Conservation (phyloP, 2,113 vertebrate genomes). For the Redunca redunca region DNA sequence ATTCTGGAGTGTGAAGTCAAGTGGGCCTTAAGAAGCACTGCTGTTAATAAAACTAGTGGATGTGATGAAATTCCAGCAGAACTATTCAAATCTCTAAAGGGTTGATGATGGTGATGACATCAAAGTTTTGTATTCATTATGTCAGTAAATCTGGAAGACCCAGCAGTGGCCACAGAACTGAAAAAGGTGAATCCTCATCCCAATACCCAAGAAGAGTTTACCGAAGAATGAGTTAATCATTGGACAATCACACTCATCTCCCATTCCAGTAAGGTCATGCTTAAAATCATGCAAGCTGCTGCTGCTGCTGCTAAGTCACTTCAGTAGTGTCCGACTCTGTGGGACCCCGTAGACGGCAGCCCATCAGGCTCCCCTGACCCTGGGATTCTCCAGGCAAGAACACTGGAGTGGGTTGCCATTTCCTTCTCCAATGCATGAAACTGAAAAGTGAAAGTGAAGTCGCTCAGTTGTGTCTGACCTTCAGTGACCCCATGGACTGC, state of each 20-base stretch:
- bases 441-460: too few species aligned
- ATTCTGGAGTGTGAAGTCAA: neutral
- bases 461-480: too few species aligned
- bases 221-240: neutral
- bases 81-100: neutral
- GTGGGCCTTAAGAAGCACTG: neutral
- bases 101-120: neutral
- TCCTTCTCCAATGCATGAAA: too few species aligned
- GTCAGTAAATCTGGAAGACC: neutral
- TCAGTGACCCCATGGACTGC: too few species aligned
- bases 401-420: too few species aligned
- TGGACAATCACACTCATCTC: neutral
- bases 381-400: too few species aligned
- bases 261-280: neutral
- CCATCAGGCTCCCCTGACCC: too few species aligned
- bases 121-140: neutral
- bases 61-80: neutral
- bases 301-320: too few species aligned
- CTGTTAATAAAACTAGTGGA: neutral
- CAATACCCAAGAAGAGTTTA: neutral
- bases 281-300: neutral
- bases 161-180: neutral
- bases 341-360: too few species aligned
- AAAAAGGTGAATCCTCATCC: neutral
- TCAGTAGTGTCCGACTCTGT: too few species aligned